A percentile compares a stretch with the other conserved stretches of the same genome.
Evolutionary conservation across 2,888 invertebrate genomes (phyloP).

Genomic region (Ophion slaviceki): DNA sequence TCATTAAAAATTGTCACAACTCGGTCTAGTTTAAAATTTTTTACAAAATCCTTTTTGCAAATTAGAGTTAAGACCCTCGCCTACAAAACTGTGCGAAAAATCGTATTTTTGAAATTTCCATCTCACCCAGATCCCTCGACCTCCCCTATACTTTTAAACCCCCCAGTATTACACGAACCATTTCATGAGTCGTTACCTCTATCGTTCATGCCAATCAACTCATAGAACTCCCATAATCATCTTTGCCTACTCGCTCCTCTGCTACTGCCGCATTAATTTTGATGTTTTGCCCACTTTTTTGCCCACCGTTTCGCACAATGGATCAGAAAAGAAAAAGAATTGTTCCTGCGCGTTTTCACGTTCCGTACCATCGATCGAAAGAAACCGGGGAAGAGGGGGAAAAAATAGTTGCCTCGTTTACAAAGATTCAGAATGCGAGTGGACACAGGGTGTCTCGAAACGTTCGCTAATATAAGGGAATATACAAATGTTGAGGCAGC

Average conservation of each 20-base stretch:
- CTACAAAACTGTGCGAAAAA: no score
- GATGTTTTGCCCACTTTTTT: no score
- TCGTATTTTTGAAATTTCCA: no score
- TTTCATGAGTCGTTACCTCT: constrained; percentile 1
- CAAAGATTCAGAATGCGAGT: background rate
- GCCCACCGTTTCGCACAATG: no score
- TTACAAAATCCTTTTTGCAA: no score
- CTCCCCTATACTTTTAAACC: constrained; percentile 28
- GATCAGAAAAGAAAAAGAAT: no score
- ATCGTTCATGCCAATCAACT: constrained; percentile 1
- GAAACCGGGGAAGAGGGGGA: no score
- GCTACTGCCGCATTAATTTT: background rate
- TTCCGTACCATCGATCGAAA: no score
- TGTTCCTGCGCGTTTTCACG: no score
- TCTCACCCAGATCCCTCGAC: constrained; percentile 46
- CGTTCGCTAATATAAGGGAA: background rate
- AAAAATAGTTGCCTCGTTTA: background rate
- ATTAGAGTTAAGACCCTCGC: no score
- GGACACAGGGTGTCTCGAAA: constrained; percentile 20
- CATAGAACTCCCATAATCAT: background rate
- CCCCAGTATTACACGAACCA: constrained; percentile 37
- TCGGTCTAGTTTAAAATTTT: no score
- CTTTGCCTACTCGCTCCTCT: background rate
- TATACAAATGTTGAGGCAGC: constrained; percentile 17
- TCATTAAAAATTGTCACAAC: no score